Percentiles rank a stretch among this genome's conserved stretches.
Conservation (phyloP, 2,113 vertebrate genomes). For the Arizona elegans region DNA sequence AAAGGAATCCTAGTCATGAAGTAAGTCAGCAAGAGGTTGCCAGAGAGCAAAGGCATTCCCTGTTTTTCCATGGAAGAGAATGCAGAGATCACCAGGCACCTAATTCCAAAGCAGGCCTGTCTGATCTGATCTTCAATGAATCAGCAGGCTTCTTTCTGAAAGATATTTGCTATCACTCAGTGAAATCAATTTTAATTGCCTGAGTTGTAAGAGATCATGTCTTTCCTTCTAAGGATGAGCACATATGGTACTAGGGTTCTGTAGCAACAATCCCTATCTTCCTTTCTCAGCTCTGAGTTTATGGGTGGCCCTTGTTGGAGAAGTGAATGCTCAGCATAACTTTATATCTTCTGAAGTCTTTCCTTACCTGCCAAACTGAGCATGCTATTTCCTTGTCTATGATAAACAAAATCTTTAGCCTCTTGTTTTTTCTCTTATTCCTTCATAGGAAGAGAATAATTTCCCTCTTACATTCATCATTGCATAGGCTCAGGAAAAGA, state of each 20-base stretch:
- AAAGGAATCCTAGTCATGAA: conserved; percentile 97
- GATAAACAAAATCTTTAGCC: not conserved
- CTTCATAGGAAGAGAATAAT: not conserved
- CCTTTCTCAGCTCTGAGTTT: not conserved
- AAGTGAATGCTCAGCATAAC: not conserved
- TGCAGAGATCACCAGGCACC: not conserved
- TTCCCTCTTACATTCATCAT: not conserved
- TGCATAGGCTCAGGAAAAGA: not conserved
- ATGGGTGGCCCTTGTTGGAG: not conserved
- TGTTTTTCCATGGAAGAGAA: not conserved
- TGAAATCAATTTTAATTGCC: not conserved
- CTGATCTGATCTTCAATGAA: not conserved
- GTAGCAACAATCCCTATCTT: not conserved
- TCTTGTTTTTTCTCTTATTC: not conserved
- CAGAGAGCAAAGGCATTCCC: not conserved
- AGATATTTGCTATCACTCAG: not conserved
- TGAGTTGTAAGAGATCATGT: not conserved
- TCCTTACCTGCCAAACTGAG: not conserved
- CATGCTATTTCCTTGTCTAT: not conserved
- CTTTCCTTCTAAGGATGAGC: not conserved
- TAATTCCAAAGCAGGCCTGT: not conserved
- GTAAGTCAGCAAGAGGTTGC: conserved; percentile 68
- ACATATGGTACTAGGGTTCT: not conserved
- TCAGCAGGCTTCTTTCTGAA: not conserved
- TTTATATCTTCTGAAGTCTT: not conserved